Base-by-base conservation (phyloP, 2,888 invertebrate species). In the Orthosia incerta region DNA sequence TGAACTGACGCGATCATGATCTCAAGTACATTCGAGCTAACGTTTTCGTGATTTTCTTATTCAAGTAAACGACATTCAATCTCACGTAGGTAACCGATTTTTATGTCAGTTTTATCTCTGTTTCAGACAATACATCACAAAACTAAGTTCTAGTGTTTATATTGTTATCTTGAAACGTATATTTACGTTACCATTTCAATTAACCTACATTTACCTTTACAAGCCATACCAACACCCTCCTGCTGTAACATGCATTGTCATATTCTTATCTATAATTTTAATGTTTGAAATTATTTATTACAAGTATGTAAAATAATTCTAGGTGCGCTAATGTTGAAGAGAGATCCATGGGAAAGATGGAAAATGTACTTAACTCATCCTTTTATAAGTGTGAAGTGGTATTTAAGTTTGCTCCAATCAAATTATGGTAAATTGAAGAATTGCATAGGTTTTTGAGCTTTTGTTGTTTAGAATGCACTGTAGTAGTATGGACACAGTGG, bases 251-350 rank as follows among this genome's bases (percentile, higher is more conserved):
- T 82, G 76, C 76, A 70, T 77, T 69, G 48, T 67, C 46, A 66
- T 67, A 61, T 45, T 57, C 4, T 62, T 75, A 63, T 74, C 73
- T 72, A 56, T 57, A 63, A 39, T n/a, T 74, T 16, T 46, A 55
- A 64, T 74, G 56, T 69, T 46, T 72, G 3, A 64, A 60, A 56
- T 61, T 64, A 70, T 46, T 70, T 63, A 71, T 71, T 60, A 75
- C 71, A 76, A 76, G 80, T 61, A 78, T 89, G 75, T 88, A 83
- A 83, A 88, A 89, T 85, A 89, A 93, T 96, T 96, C 91, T 96
- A 96, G 96, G 96, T 95, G 95, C 96, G 88, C 95, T 96, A 87
- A 96, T 96, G 96, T 95, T 96, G 96, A 96, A 96, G 94, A 95
- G 93, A 92, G 93, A 95, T 92, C 95, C 94, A 80, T 96, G 96